A percentile compares a stretch with the other conserved stretches of the same genome.
These are phyloP conservation scores for Paedocypris micromegethes DNA, from an alignment of 2,797 vertebrate genomes.

Conservation along the genomic window DNA sequence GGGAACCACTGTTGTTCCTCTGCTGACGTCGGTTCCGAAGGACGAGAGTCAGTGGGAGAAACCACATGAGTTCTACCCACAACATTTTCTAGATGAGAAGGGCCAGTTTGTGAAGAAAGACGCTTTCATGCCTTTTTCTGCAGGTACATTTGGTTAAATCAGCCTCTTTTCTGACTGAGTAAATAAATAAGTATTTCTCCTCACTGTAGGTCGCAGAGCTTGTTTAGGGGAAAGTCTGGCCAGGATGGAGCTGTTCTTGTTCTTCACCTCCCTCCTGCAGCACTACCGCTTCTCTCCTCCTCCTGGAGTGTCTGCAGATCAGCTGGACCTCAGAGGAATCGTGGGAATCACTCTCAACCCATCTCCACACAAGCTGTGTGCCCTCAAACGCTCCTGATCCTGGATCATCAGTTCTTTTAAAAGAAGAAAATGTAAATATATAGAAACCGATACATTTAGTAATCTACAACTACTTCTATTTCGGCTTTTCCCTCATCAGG, in stretches of 20 bases:
- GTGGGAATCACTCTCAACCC: constrained; percentile 42
- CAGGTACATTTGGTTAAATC: constrained; percentile 46
- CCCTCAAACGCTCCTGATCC: constrained; percentile 17
- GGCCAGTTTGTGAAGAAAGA: constrained; percentile 53
- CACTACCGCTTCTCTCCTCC: constrained; percentile 54
- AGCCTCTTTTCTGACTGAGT: background rate
- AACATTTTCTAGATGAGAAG: constrained; percentile 58
- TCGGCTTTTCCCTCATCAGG: no score
- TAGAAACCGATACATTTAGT: no score
- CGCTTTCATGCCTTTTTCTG: constrained; percentile 61
- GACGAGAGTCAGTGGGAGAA: constrained; percentile 60
- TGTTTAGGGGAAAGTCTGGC: constrained; percentile 56
- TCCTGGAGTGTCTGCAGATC: constrained; percentile 50
- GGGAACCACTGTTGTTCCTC: constrained; percentile 58
- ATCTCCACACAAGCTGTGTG: constrained; percentile 49
- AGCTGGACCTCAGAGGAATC: constrained; percentile 51
- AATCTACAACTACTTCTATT: no score
- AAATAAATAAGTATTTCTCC: background rate
- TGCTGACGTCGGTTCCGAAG: constrained; percentile 57
- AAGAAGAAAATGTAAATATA: no score
- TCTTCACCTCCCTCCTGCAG: constrained; percentile 57
- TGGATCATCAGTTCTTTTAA: no score
- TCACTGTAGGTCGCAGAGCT: constrained; percentile 45
- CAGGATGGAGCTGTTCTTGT: constrained; percentile 59
- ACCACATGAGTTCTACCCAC: constrained; percentile 57